These are phyloP conservation scores for Arge pagana DNA, from an alignment of 2,888 invertebrate species.

Conservation along the genomic window DNA sequence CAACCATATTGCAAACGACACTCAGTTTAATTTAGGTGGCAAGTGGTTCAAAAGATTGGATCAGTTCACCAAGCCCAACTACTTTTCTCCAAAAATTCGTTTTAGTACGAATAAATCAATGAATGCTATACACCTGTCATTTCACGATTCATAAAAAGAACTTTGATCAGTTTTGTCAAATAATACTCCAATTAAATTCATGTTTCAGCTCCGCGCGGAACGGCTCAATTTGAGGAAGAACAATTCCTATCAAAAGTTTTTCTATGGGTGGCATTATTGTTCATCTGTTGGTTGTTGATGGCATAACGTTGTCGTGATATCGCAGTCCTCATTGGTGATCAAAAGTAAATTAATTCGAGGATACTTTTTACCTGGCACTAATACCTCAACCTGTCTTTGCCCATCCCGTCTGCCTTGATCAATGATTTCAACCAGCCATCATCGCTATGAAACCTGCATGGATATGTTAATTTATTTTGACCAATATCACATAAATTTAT, in stretches of 20 bases:
- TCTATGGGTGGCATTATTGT: constrained; percentile 88
- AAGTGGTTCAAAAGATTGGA: no score
- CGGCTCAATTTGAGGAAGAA: constrained; percentile 89
- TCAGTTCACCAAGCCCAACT: no score
- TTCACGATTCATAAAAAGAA: constrained; percentile 1
- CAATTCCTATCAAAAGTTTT: constrained; percentile 92
- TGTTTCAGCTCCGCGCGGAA: constrained; percentile 73
- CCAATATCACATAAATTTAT: no score
- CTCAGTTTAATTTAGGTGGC: no score
- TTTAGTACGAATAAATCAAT: background rate
- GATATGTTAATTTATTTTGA: constrained; percentile 6
- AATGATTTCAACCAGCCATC: constrained; percentile 14
- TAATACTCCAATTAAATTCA: constrained; percentile 22
- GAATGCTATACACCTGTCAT: background rate
- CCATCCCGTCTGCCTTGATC: constrained; percentile 3
- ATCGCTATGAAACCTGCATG: constrained; percentile 13
- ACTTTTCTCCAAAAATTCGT: no score
- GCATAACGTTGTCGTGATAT: constrained; percentile 65
- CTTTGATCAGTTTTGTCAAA: constrained; percentile 11
- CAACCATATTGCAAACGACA: no score
- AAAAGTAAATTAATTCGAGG: constrained; percentile 11
- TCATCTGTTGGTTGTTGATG: constrained; percentile 89
- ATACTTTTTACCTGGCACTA: background rate
- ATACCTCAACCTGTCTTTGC: constrained; percentile 6
- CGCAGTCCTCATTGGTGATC: constrained; percentile 4